These are phyloP conservation scores for Megaptera novaeangliae DNA, from an alignment of 2,113 vertebrate species.

Conservation along the genomic window DNA sequence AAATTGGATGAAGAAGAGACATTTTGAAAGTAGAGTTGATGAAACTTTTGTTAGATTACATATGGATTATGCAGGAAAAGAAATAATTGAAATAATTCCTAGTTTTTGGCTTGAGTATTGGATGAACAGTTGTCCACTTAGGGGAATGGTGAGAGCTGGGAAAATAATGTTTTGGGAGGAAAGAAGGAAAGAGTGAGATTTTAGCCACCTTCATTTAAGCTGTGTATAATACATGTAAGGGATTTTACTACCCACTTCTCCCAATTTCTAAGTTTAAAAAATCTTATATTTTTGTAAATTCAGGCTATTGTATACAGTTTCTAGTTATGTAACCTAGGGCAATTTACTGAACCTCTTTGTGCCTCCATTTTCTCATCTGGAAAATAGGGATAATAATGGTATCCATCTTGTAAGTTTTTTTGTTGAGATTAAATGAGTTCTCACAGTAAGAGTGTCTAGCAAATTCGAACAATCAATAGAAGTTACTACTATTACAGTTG, in stretches of 20 bases:
- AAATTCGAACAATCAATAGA: not conserved
- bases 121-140: not conserved
- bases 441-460: not conserved
- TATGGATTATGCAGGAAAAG: not conserved
- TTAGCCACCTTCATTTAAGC: not conserved
- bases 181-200: not conserved
- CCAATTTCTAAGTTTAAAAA: not conserved
- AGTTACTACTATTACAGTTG: not conserved
- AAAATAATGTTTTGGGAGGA: not conserved
- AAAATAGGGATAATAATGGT: not conserved
- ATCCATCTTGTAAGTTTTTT: not conserved
- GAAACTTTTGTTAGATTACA: not conserved
- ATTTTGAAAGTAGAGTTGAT: not conserved
- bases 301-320: not conserved
- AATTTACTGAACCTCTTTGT: not conserved
- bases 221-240: not conserved
- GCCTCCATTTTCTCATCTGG: not conserved
- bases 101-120: not conserved
- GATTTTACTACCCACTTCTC: not conserved
- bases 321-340: not conserved
- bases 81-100: not conserved
- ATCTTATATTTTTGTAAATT: not conserved
- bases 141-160: not conserved
- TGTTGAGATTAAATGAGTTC: not conserved
- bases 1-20: not conserved